Conservation (phyloP, 1,140 invertebrate genomes). For the Eurosta solidaginis region DNA sequence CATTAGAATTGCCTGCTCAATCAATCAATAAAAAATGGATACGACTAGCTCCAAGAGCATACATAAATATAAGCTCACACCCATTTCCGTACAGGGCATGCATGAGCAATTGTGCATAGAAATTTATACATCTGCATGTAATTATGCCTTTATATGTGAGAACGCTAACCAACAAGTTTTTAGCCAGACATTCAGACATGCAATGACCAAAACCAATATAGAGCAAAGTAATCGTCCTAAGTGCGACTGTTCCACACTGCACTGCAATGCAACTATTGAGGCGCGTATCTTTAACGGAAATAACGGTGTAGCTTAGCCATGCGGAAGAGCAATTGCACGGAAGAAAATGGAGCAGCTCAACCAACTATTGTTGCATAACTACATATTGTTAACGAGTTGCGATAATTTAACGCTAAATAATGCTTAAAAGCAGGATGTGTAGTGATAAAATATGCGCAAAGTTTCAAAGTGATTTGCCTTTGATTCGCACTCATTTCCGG, state of each 20-base stretch:
- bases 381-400: not conserved
- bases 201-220: not conserved
- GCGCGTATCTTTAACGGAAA: not conserved
- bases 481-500: conserved; percentile 18
- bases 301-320: not conserved
- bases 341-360: conserved; percentile 14
- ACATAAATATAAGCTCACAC: too few relatives aligned
- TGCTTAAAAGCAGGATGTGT: not conserved
- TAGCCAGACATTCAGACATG: not conserved
- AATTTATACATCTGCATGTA: not conserved
- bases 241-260: not conserved
- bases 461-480: conserved; percentile 28
- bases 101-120: too few relatives aligned
- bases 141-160: not conserved
- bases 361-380: not conserved
- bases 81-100: too few relatives aligned
- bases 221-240: not conserved
- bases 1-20: too few relatives aligned
- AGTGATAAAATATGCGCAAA: conserved; percentile 22
- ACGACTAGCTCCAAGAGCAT: too few relatives aligned
- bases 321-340: conserved; percentile 16
- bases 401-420: not conserved
- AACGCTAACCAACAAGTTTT: not conserved
- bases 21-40: too few relatives aligned
- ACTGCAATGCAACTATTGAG: not conserved